These are phyloP conservation scores for Micromussa lordhowensis DNA, from an alignment of 92 coral and sea anemone species.

Conservation along the genomic window DNA sequence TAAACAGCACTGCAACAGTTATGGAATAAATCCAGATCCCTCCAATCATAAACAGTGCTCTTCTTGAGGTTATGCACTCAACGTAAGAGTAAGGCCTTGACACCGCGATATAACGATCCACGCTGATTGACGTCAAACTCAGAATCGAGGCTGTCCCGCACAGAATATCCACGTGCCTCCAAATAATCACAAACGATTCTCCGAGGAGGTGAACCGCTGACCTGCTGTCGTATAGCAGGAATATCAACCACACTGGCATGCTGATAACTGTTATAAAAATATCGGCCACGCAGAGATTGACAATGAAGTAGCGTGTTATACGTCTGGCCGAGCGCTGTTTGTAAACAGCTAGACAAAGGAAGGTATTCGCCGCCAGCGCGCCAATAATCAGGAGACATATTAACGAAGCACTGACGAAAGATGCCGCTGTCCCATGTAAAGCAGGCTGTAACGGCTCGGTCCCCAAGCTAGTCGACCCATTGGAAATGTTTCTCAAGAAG, in stretches of 20 bases:
- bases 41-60: conserved; percentile 59
- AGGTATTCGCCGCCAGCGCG: conserved; percentile 71
- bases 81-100: conserved; percentile 77
- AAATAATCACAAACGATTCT: conserved; percentile 50
- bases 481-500: neutral
- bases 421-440: conserved; percentile 38
- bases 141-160: conserved; percentile 91
- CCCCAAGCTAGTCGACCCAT: neutral
- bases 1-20: conserved; percentile 64
- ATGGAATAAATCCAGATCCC: conserved; percentile 82
- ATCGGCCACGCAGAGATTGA: conserved; percentile 89
- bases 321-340: conserved; percentile 70
- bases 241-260: conserved; percentile 87
- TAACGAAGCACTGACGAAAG: conserved; percentile 70
- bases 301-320: conserved; percentile 82
- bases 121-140: conserved; percentile 86
- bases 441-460: conserved; percentile 1
- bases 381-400: conserved; percentile 70
- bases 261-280: conserved; percentile 82
- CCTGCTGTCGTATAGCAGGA: conserved; percentile 58
- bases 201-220: conserved; percentile 56
- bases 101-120: conserved; percentile 83
- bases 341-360: conserved; percentile 83
- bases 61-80: conserved; percentile 64
- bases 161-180: conserved; percentile 81